Conservation (phyloP, 2,113 vertebrate genomes). For the Machaerirhynchus nigripectus region DNA sequence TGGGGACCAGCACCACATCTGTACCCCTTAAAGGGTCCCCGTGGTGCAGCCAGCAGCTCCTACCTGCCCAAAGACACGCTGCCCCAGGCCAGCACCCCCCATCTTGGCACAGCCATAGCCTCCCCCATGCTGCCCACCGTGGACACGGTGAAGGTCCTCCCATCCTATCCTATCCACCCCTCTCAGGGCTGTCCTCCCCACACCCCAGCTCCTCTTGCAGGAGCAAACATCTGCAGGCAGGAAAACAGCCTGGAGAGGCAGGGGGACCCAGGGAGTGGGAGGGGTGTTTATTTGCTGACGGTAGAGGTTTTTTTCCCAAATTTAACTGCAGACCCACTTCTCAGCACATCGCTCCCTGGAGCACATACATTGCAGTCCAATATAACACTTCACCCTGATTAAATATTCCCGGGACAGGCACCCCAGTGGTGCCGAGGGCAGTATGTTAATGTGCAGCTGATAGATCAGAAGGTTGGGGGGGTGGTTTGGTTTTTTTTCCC, state of each 20-base stretch:
- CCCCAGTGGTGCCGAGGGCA: background rate
- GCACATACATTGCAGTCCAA: constrained; percentile 4
- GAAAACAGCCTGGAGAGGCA: background rate
- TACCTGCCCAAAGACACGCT: background rate
- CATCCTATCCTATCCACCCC: too few relatives aligned
- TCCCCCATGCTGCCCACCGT: background rate
- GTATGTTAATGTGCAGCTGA: constrained; percentile 25
- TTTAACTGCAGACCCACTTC: background rate
- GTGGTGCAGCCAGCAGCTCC: background rate
- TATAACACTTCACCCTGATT: constrained; percentile 16
- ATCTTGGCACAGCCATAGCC: background rate
- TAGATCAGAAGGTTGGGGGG: background rate
- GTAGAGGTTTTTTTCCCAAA: background rate
- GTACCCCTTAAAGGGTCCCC: background rate
- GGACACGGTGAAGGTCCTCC: background rate
- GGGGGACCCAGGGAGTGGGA: fast-evolving
- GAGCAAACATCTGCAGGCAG: background rate
- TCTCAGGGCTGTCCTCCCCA: background rate
- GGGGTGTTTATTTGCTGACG: background rate
- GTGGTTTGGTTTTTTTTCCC: background rate
- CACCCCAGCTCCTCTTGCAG: background rate
- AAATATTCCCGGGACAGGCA: background rate
- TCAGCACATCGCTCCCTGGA: background rate
- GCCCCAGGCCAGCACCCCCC: background rate
- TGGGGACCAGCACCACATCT: background rate